Conservation (phyloP, 2,888 invertebrate species). For the Pristionchus entomophagus region DNA sequence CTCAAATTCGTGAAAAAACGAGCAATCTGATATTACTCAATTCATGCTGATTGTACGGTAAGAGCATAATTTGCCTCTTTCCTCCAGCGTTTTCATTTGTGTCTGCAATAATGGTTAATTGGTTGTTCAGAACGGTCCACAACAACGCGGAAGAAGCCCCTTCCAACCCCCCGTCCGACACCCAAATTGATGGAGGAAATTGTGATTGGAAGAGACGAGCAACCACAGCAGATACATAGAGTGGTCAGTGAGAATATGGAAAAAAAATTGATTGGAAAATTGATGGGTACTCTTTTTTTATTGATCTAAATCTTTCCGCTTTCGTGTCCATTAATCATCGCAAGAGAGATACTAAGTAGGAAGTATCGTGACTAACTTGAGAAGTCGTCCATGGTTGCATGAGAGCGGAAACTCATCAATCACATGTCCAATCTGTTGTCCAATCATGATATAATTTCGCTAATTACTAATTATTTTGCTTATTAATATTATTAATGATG, state of each 20-base stretch:
- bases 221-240: conserved; percentile 17
- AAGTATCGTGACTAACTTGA: no score
- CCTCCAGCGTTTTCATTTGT: no score
- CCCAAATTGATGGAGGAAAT: neutral
- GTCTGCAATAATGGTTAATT: no score
- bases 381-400: no score
- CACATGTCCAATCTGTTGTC: neutral
- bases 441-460: neutral
- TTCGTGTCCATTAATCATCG: no score
- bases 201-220: neutral
- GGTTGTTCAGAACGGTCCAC: no score
- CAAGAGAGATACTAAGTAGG: no score
- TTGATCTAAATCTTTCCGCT: neutral
- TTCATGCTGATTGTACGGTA: no score
- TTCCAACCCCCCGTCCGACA: neutral
- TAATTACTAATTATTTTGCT: neutral
- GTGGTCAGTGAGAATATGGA: neutral
- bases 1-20: neutral
- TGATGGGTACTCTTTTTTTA: no score
- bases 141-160: neutral
- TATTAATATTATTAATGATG: neutral
- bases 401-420: neutral
- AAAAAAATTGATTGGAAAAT: no score
- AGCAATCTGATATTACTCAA: no score
- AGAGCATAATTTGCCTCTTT: no score